Percentiles rank a stretch among this genome's conserved stretches.
Conservation (phyloP, 2,797 vertebrate genomes). For the Microtus agrestis region DNA sequence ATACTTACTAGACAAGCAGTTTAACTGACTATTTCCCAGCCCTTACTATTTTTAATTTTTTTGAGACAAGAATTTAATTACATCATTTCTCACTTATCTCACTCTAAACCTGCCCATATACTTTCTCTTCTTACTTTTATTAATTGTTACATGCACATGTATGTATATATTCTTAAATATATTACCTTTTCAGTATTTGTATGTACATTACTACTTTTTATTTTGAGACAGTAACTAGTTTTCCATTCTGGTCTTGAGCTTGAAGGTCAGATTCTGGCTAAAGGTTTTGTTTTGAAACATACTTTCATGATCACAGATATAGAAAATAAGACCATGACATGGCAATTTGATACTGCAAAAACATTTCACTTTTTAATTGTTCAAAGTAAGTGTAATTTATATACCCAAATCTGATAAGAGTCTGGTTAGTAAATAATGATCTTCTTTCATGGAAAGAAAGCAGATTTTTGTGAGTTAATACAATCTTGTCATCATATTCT, state of each 20-base stretch:
- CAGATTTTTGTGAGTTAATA: constrained; percentile 50
- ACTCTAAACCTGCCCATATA: neutral
- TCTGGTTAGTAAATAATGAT: neutral
- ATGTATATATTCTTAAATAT: neutral
- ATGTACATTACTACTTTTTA: neutral
- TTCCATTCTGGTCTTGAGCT: neutral
- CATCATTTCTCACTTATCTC: neutral
- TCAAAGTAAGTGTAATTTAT: constrained; percentile 46
- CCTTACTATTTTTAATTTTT: neutral
- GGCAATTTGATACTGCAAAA: constrained; percentile 47
- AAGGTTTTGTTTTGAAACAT: neutral
- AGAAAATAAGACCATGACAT: constrained; percentile 29
- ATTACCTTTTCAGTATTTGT: neutral
- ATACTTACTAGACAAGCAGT: neutral
- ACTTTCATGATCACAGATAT: neutral
- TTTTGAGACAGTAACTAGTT: neutral
- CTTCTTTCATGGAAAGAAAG: neutral
- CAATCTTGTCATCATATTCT: neutral
- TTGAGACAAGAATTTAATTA: neutral
- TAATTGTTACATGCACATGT: neutral
- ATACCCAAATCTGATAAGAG: neutral
- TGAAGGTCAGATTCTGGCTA: neutral
- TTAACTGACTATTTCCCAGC: neutral
- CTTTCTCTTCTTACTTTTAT: neutral
- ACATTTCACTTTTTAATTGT: constrained; percentile 15